Evolutionary conservation across 2,113 vertebrate genomes (phyloP), one percentile per base, ranked within the genome.

Genomic region (Hydrolagus affinis): DNA sequence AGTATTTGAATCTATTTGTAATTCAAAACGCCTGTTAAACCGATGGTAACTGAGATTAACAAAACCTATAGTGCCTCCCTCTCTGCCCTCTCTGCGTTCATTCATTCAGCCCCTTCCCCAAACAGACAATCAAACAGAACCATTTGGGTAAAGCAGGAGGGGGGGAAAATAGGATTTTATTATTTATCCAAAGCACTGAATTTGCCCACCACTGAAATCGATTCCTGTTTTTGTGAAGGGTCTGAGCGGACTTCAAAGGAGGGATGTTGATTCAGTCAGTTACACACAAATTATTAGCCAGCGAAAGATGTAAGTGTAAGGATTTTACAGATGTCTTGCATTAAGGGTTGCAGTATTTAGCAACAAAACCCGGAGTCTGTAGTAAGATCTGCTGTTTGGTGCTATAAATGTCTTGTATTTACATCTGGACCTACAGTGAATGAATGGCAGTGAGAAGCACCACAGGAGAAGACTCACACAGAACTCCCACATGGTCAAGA

Each of bases 201-300:
- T 64, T 78, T 78, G 75, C 57, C 75, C 75, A 80, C 12, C n/a
- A 23, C 60, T 80, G 76, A 80, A 80, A 80, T 28, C 10, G 77
- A 83, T 25, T 66, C 60, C 59, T 83, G 1, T 44, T 44, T 83
- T 83, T 30, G 60, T 64, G 25, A 66, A 8, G 60, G 25, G 60
- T 66, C 30, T 14, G 9, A 23, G 30, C 60, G 19, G 14, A 10
- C 59, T 80, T 80, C 76, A 64, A 80, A 80, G 23, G 1, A 17
- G 75, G 59, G 56, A 83, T 83, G 77, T 30, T 66, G 60, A 30
- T 83, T 28, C 60, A 83, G 60, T 83, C 30, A 44, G 77, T 83
- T 83, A 8, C 77, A 66, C 77, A 32, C 66, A 62, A 83, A 28
- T 28, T 66, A 83, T 23, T 28, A 30, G 60, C 77, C 77, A 83